Percentiles rank a stretch among this genome's conserved stretches.
These are phyloP conservation scores for Branchinecta lynchi DNA, from an alignment of 1,140 invertebrate genomes.

Conservation along the genomic window DNA sequence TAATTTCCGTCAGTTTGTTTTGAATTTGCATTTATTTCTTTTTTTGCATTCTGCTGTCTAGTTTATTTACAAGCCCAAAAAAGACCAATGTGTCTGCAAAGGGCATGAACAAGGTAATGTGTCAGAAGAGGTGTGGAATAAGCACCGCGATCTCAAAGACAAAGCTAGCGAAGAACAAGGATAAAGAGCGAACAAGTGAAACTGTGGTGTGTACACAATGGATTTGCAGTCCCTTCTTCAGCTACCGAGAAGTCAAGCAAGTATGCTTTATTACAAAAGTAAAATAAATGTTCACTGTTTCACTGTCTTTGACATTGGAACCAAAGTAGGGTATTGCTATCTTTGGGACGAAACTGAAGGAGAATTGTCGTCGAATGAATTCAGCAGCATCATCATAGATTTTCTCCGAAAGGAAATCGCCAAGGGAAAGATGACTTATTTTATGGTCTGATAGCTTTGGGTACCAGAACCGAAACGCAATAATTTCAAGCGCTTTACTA, in stretches of 20 bases:
- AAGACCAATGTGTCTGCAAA: no score
- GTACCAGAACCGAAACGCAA: neutral
- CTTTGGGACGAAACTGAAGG: neutral
- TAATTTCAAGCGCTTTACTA: neutral
- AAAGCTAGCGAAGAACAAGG: constrained; percentile 4
- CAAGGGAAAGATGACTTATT: neutral
- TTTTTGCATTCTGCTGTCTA: no score
- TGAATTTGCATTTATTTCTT: no score
- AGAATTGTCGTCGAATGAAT: neutral
- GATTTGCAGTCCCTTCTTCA: neutral
- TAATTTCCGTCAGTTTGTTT: no score
- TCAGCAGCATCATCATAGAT: neutral
- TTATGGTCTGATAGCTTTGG: neutral
- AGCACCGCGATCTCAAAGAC: neutral
- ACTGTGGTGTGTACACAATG: neutral
- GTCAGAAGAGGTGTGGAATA: neutral
- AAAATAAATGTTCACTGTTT: no score
- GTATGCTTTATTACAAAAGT: neutral
- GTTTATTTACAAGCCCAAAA: no score
- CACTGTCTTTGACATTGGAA: neutral
- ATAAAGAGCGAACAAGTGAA: neutral
- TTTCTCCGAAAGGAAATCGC: neutral
- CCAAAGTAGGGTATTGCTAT: neutral
- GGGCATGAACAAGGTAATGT: neutral
- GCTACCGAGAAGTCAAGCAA: neutral